These are phyloP conservation scores for Drosophila novamexicana DNA, from an alignment of 1,140 invertebrate species.

Conservation along the genomic window DNA sequence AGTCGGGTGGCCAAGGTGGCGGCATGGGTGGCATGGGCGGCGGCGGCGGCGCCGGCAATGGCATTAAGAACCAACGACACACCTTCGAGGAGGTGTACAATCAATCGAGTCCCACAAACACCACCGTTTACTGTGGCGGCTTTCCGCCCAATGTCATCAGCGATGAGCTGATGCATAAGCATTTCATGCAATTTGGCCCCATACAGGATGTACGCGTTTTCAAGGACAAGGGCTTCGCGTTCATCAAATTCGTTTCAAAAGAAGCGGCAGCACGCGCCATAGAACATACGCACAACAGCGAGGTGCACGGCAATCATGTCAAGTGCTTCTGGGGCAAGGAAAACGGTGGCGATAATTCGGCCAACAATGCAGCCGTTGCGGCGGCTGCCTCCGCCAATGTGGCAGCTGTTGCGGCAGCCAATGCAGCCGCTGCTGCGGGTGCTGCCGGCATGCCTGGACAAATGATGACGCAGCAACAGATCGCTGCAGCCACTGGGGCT, in stretches of 20 bases:
- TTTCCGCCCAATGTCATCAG: conserved; percentile 95
- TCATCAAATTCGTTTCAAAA: conserved; percentile 99
- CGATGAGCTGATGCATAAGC: conserved; percentile 98
- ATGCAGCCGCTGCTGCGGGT: conserved; percentile 68
- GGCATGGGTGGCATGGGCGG: conserved; percentile 61
- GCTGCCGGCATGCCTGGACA: conserved; percentile 72
- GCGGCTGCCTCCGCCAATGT: conserved; percentile 73
- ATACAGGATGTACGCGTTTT: conserved; percentile 99
- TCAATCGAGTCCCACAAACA: conserved; percentile 99
- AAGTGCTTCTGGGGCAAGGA: conserved; percentile 99
- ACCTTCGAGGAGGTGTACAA: conserved; percentile 94
- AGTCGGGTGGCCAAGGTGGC: conserved; percentile 84
- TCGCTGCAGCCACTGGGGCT: conserved; percentile 74
- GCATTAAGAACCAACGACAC: conserved; percentile 86
- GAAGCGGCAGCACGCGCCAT: conserved; percentile 98
- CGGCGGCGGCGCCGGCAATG: conserved; percentile 55
- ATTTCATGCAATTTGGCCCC: conserved; percentile 96
- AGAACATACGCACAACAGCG: conserved; percentile 97
- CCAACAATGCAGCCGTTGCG: conserved; percentile 72
- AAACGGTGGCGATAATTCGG: conserved; percentile 83
- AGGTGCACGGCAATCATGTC: conserved; percentile 97
- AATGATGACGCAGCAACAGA: conserved; percentile 78
- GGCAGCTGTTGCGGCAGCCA: conserved; percentile 73
- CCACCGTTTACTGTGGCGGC: conserved; percentile 99
- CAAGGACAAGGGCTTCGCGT: conserved; percentile 99